Evolutionary conservation across 1,140 invertebrate genomes (phyloP).

Genomic region (Pinna nobilis): DNA sequence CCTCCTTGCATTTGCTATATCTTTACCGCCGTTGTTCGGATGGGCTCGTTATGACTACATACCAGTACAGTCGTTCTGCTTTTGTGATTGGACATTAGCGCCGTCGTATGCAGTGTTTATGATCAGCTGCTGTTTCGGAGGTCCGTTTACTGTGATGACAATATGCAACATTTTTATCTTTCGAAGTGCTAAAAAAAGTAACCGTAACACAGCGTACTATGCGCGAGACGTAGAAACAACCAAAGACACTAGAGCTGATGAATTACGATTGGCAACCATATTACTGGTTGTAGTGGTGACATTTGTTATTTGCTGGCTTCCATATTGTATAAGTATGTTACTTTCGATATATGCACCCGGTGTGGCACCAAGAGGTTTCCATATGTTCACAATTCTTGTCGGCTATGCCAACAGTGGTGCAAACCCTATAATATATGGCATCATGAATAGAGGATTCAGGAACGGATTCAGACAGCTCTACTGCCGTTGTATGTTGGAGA

Average conservation of each 20-base stretch:
- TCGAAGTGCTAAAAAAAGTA: conserved; percentile 20
- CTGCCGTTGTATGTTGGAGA: conserved; percentile 21
- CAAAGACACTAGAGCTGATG: conserved; percentile 42
- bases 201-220: conserved; percentile 9
- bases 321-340: conserved; percentile 69
- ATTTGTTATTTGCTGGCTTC: conserved; percentile 66
- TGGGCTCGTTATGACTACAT: conserved; percentile 58
- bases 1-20: conserved; percentile 28
- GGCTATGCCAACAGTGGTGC: conserved; percentile 66
- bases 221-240: neutral
- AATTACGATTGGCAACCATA: conserved; percentile 55
- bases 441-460: conserved; percentile 63
- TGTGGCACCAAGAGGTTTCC: conserved; percentile 36
- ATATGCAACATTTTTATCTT: conserved; percentile 56
- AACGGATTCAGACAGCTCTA: conserved; percentile 54
- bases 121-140: conserved; percentile 56
- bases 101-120: conserved; percentile 62
- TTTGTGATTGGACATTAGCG: conserved; percentile 53
- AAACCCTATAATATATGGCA: conserved; percentile 67
- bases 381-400: conserved; percentile 64
- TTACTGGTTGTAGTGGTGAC: conserved; percentile 58
- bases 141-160: conserved; percentile 56
- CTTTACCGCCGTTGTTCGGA: conserved; percentile 54
- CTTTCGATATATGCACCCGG: conserved; percentile 50
- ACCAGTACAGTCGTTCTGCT: conserved; percentile 52